Evolutionary conservation across 2,797 vertebrate genomes (phyloP).

Genomic region (Cichlasoma orientale): DNA sequence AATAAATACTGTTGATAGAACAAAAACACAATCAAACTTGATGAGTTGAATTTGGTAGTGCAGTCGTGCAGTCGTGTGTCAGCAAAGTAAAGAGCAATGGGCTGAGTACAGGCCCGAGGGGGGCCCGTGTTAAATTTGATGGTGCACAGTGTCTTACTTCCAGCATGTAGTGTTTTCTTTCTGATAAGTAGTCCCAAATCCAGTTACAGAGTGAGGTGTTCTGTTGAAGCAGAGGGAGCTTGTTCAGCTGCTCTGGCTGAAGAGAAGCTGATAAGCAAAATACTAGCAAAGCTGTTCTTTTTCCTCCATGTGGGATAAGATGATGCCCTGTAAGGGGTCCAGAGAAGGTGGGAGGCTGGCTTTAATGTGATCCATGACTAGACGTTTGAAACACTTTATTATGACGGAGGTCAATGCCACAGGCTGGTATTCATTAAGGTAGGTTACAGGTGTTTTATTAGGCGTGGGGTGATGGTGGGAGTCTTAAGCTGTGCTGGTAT

Average conservation of each 20-base stretch:
- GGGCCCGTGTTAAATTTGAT: not conserved
- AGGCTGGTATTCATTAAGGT: not conserved
- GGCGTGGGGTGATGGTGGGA: not conserved
- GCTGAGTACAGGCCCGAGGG: not conserved
- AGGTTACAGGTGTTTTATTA: not conserved
- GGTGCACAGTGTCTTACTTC: not conserved
- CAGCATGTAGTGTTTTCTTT: not conserved
- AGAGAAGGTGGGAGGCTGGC: not conserved
- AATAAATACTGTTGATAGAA: too few species aligned
- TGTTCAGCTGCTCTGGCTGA: too few species aligned
- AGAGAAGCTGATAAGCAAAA: too few species aligned
- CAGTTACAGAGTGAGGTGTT: not conserved
- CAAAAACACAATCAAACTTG: too few species aligned
- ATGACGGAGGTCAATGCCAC: not conserved
- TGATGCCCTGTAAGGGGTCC: not conserved
- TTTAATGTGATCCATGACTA: not conserved
- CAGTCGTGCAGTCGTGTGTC: not conserved
- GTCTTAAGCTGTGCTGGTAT: too few species aligned
- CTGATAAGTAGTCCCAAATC: not conserved
- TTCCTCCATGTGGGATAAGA: too few species aligned
- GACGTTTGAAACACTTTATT: not conserved
- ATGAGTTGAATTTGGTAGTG: not conserved
- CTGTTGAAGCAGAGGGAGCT: not conserved
- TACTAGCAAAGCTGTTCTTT: too few species aligned
- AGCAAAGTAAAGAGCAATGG: not conserved